Evolutionary conservation across 2,113 vertebrate species (phyloP).

Genomic region (Danionella cerebrum): DNA sequence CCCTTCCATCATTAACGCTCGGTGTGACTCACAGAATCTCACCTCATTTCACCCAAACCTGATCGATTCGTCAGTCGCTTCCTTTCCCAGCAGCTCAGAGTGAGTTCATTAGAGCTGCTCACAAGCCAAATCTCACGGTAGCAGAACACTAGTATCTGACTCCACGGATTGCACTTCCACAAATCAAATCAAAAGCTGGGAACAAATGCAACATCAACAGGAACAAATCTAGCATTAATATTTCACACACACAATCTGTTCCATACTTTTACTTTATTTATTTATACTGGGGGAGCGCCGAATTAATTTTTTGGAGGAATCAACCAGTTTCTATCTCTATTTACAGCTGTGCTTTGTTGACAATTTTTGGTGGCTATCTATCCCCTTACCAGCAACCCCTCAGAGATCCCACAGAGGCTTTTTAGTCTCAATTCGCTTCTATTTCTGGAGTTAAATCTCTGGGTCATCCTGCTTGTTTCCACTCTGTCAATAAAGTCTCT

Average conservation of each 20-base stretch:
- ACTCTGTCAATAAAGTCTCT: constrained; percentile 22
- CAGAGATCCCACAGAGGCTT: not conserved
- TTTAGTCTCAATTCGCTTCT: not conserved
- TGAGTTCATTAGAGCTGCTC: constrained; percentile 4
- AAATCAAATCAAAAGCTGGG: not conserved
- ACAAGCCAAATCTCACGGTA: not conserved
- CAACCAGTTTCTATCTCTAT: too few relatives aligned
- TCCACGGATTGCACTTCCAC: too few relatives aligned
- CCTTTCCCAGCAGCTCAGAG: not conserved
- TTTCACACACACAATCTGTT: too few relatives aligned
- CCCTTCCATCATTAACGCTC: constrained; percentile 31
- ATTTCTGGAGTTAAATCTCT: constrained; percentile 19
- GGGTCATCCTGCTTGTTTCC: not conserved
- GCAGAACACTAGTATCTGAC: too few relatives aligned
- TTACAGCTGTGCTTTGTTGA: too few relatives aligned
- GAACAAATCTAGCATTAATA: too few relatives aligned
- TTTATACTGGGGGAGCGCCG: too few relatives aligned
- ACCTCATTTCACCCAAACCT: constrained; percentile 20
- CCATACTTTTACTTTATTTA: too few relatives aligned
- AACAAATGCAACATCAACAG: too few relatives aligned
- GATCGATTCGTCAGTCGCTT: constrained; percentile 7
- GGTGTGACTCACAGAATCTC: constrained; percentile 20
- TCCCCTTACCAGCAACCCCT: too few relatives aligned
- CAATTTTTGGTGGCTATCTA: too few relatives aligned
- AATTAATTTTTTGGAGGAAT: too few relatives aligned